Base-by-base conservation (phyloP, 2,797 vertebrate species). In the Clarias pachynema region DNA sequence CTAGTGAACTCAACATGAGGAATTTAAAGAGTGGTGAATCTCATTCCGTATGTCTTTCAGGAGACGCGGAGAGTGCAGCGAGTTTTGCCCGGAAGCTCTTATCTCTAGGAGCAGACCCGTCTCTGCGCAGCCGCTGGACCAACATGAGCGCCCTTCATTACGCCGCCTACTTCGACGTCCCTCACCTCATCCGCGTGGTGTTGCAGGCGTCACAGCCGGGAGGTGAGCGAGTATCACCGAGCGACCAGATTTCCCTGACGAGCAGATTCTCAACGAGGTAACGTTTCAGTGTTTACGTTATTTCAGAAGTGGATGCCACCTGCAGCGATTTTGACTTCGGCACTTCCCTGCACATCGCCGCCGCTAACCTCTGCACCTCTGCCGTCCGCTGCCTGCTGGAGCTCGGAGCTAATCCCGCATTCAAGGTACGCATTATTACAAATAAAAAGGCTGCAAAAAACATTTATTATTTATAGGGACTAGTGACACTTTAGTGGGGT, bases 271-370 rank as follows among this genome's bases (percentile, higher is more conserved):
- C 15, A 66, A 18, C 49, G 31, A 69, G 63, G 53, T 53, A 5
- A 65, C 34, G 53, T 79, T 40, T 82, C 4, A 80, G 40, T 86
- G 72, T 56, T 40, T 62, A 10, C 57, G 57, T 57, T 68, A n/a
- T 89, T 87, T 84, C 93, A 99, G 98, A 98, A 89, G 96, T 98
- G 85, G 98, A 99, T 89, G 96, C 97, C 90, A 99, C 98, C 89
- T 99, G 98, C 92, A 98, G 97, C 88, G 98, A 99, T 94, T 99
- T 99, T 92, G 96, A 97, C 93, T 99, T 99, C 89, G 98, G 98
- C 93, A 99, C 98, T 9, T 95, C 98, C 74, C 94, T 99, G 90
- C 98, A 99, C 90, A 99, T 99, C 40, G 96, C 98, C 9, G 97
- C 98, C 0, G 97, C 97, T 89, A 99, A 99, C 94, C 94, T 99